Base-by-base conservation (phyloP, 1,140 invertebrate genomes). In the Chelonus insularis region DNA sequence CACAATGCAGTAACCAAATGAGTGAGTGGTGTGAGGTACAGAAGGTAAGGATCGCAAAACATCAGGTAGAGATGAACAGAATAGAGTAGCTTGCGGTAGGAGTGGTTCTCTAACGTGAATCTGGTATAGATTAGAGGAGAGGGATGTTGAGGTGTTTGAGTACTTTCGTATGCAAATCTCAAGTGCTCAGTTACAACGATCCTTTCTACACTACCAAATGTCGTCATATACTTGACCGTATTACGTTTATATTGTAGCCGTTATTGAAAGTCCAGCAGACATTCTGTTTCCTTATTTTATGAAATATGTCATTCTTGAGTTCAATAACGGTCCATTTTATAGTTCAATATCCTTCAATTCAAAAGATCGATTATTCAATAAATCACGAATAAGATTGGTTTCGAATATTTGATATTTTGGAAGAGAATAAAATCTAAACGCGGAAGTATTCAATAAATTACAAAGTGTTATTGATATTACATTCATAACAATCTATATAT, bases 71-170 rank as follows among this genome's bases (percentile, higher is more conserved):
- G 43, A 14, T 45, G 25, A 29, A 29, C 7, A 16, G 43, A 45
- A 45, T 45, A 45, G 43, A 16, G 14, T 45, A 16, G 8, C 4
- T 45, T 18, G 43, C 18, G 43, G 14, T 45, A n/a, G 7, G 43
- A 16, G 43, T 16, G 43, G 43, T 45, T 45, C 43, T 45, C 16
- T 45, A 45, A 45, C 43, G 9, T 45, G 43, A 16, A 45, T 45
- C 18, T 29, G 3, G 43, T 18, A 5, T 45, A 18, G 18, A 45
- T 45, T 18, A 18, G 25, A 2, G 14, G 16, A 45, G 4, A 45
- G 43, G 6, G 16, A 45, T 45, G 43, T 45, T 45, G 43, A 45
- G 43, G 43, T 45, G 43, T 45, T 45, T 14, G 43, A 45, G 43
- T 18, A 45, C 43, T n/a, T 14, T 45, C 43, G 8, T 18, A 45